Conservation (phyloP, 2,888 invertebrate genomes). For the Nudaria mundana region DNA sequence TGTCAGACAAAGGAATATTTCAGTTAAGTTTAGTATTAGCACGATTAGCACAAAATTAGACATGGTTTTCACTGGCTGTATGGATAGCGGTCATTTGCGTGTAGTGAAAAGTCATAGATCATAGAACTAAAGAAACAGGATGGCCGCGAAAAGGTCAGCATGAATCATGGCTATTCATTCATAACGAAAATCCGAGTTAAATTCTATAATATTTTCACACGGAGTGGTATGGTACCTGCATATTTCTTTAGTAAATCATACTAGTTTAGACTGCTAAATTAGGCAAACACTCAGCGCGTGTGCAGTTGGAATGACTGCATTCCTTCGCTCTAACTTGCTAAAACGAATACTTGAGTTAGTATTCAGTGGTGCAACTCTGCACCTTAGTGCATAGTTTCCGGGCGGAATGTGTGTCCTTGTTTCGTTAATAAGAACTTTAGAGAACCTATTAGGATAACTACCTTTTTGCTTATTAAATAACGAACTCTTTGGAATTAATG, state of each 20-base stretch:
- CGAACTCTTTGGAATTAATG: no score
- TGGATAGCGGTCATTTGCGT: no score
- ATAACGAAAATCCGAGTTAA: no score
- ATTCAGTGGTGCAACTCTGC: slow-evolving; percentile 27
- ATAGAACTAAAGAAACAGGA: no score
- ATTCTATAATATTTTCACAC: slow-evolving; percentile 14
- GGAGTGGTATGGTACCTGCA: slow-evolving; percentile 16
- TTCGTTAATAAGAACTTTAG: slow-evolving; percentile 16
- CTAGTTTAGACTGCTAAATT: slow-evolving; percentile 15
- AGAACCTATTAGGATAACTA: slow-evolving; percentile 9
- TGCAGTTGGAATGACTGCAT: slow-evolving; percentile 27
- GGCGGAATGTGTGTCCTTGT: slow-evolving; percentile 24
- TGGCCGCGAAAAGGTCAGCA: not conserved
- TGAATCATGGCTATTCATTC: no score
- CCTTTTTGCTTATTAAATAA: no score
- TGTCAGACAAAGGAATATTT: no score
- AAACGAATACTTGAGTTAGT: slow-evolving; percentile 20
- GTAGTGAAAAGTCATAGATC: no score
- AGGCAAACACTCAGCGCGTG: slow-evolving; percentile 19
- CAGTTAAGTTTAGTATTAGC: no score
- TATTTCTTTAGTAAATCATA: slow-evolving; percentile 18
- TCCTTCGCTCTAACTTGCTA: slow-evolving; percentile 27
- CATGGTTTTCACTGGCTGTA: no score
- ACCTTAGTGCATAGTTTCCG: slow-evolving; percentile 24
- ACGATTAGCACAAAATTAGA: no score